phyloP scores from a whole-genome alignment of 2,113 vertebrate genomes.

The Hystrix brachyura region DNA sequence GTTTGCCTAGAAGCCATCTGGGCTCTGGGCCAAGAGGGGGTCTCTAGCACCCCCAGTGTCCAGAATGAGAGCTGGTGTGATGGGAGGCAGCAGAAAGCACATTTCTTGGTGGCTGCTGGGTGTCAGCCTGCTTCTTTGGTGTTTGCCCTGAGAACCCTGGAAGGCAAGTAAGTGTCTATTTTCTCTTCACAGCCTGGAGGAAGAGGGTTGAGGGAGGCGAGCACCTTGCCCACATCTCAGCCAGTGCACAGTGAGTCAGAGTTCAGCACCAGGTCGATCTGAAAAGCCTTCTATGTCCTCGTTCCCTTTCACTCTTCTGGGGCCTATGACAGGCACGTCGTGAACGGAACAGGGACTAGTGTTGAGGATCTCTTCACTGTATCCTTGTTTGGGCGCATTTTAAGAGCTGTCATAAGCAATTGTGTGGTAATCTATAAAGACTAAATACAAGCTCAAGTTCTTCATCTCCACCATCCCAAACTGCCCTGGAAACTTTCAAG shows the following conservation, averaged over 20 bases:
- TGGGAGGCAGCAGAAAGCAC: background rate
- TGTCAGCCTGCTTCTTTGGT: background rate
- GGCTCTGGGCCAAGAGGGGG: background rate
- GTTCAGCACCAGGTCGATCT: background rate
- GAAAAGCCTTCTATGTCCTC: background rate
- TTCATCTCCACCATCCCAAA: background rate
- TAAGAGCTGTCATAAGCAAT: background rate
- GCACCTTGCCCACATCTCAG: background rate
- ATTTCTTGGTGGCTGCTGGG: background rate
- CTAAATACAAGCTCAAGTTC: background rate
- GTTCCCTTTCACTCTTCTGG: background rate
- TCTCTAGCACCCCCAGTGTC: background rate
- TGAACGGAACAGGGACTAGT: background rate
- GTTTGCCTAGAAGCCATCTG: background rate
- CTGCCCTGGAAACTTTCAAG: background rate
- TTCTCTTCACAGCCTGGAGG: background rate
- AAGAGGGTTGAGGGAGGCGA: background rate
- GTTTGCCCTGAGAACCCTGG: background rate
- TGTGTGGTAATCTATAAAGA: background rate
- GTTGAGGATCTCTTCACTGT: background rate
- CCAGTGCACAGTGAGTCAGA: background rate
- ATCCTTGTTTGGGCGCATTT: background rate
- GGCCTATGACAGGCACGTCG: background rate
- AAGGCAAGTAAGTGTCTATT: background rate
- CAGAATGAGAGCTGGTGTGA: background rate